Conservation (phyloP, 92 coral and sea anemone genomes). For the Porites evermanni region DNA sequence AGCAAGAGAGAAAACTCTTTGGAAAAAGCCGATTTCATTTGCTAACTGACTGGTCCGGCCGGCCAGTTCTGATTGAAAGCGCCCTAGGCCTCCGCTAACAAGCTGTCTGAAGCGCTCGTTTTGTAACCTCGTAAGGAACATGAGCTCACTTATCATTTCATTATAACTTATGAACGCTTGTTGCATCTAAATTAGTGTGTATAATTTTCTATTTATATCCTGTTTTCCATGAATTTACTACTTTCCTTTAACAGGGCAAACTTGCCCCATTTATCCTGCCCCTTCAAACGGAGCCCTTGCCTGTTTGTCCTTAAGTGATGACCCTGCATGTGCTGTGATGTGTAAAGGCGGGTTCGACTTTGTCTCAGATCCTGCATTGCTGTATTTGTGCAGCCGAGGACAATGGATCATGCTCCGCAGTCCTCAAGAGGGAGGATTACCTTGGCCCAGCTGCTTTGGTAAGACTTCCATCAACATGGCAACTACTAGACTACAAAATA, state of each 20-base stretch:
- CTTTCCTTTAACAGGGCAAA: not conserved
- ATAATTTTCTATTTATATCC: no score
- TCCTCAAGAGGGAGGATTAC: not conserved
- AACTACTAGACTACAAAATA: not conserved
- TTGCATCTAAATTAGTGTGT: no score
- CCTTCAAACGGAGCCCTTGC: slow-evolving; percentile 38
- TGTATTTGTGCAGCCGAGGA: slow-evolving; percentile 12
- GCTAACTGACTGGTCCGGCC: no score
- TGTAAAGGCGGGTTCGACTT: slow-evolving; percentile 34
- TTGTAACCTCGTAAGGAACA: no score
- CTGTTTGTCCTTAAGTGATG: not conserved
- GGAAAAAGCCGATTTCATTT: no score
- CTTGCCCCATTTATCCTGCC: slow-evolving; percentile 11
- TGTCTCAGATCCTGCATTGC: not conserved
- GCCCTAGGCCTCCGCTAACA: no score
- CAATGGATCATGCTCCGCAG: not conserved
- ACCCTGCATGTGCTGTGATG: not conserved
- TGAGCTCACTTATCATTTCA: no score
- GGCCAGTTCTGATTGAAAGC: no score
- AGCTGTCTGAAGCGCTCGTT: no score
- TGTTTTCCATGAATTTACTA: no score
- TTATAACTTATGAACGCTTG: no score
- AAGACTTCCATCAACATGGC: not conserved
- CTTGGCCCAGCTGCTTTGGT: slow-evolving; percentile 50
- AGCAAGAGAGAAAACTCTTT: no score